A percentile compares a stretch with the other conserved stretches of the same genome.
These are phyloP conservation scores for Oscheius sp. DNA, from an alignment of 1,140 invertebrate species.

Conservation along the genomic window DNA sequence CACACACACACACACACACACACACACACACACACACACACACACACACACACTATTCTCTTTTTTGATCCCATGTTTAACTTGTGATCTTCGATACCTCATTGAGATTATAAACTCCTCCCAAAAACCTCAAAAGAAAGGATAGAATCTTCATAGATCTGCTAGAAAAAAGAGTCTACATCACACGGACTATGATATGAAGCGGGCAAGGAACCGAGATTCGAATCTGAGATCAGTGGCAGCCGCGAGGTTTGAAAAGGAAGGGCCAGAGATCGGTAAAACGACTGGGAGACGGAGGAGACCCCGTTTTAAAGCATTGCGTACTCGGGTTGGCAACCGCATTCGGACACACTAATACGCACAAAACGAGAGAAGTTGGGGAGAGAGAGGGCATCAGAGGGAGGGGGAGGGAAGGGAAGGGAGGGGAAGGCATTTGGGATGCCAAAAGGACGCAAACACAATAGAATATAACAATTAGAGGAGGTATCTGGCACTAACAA, in stretches of 20 bases:
- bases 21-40: too few species aligned
- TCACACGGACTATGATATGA: slow-evolving; percentile 11
- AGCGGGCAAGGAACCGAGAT: slow-evolving; percentile 10
- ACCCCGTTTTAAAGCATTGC: background rate
- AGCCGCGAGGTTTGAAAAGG: too few species aligned
- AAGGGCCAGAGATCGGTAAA: too few species aligned
- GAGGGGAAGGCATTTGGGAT: background rate
- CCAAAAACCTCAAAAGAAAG: background rate
- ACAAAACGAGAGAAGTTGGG: too few species aligned
- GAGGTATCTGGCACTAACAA: background rate
- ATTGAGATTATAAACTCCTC: background rate
- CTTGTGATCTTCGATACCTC: too few species aligned
- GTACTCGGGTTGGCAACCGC: background rate
- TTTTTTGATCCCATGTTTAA: too few species aligned
- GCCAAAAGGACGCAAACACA: background rate
- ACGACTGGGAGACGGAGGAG: background rate
- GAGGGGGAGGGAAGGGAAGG: background rate
- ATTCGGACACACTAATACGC: too few species aligned
- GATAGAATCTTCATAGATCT: background rate
- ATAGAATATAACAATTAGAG: background rate
- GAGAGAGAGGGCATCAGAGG: background rate
- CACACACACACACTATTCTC: too few species aligned
- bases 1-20: too few species aligned
- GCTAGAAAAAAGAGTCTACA: background rate
- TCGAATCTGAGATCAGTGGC: background rate